Evolutionary conservation across 2,113 vertebrate genomes (phyloP).

Genomic region (Corythoichthys intestinalis): DNA sequence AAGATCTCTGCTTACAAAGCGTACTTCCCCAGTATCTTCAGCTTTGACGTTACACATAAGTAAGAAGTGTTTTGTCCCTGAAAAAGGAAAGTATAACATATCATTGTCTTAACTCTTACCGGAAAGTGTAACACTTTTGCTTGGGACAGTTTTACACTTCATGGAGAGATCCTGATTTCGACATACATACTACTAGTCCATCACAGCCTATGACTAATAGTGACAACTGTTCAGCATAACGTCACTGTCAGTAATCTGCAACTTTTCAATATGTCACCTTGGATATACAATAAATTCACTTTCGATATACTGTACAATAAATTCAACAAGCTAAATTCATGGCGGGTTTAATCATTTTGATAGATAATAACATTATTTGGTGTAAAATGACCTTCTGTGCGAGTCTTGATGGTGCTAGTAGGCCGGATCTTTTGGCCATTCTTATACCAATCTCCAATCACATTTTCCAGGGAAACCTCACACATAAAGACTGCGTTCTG

Average conservation of each 20-base stretch:
- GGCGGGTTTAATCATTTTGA: background rate
- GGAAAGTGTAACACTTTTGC: background rate
- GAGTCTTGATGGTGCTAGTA: constrained; percentile 77
- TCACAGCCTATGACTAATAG: background rate
- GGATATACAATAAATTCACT: background rate
- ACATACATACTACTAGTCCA: background rate
- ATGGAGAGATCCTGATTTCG: background rate
- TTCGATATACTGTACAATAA: background rate
- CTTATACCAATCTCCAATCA: constrained; percentile 80
- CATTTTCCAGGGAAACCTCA: constrained; percentile 75
- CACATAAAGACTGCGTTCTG: constrained; percentile 89
- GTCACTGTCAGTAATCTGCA: no score
- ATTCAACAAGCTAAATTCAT: background rate
- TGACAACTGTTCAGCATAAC: background rate
- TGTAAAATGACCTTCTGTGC: constrained; percentile 81
- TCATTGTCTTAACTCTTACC: background rate
- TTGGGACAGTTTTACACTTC: background rate
- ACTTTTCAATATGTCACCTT: background rate
- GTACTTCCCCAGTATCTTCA: constrained; percentile 83
- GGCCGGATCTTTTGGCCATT: constrained; percentile 74
- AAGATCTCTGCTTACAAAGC: constrained; percentile 74
- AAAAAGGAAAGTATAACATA: constrained; percentile 1
- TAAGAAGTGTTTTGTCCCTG: constrained; percentile 86
- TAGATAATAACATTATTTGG: background rate
- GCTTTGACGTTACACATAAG: constrained; percentile 77